Evolutionary conservation across 2,797 vertebrate species (phyloP).

Genomic region (Poeciliopsis gracilis): DNA sequence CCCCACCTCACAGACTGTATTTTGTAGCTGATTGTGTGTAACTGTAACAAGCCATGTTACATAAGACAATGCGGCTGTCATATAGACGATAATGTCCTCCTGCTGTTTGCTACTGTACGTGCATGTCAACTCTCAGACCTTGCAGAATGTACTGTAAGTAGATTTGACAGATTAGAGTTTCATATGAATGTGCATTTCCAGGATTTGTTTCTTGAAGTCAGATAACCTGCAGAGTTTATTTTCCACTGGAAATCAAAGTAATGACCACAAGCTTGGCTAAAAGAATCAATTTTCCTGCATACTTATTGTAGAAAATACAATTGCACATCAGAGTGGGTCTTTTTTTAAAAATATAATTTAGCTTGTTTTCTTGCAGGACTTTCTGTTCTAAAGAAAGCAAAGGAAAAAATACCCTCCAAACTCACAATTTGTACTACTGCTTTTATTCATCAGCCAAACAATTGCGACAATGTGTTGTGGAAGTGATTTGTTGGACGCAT

Average conservation of each 20-base stretch:
- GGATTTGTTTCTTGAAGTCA: slow-evolving; percentile 76
- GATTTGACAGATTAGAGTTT: slow-evolving; percentile 69
- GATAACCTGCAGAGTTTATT: slow-evolving; percentile 63
- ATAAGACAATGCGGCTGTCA: slow-evolving; percentile 8
- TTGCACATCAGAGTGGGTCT: slow-evolving; percentile 13
- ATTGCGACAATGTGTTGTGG: slow-evolving; percentile 57
- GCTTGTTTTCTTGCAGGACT: slow-evolving; percentile 47
- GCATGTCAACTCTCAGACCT: slow-evolving; percentile 38
- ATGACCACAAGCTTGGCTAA: slow-evolving; percentile 27
- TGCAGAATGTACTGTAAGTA: slow-evolving; percentile 61
- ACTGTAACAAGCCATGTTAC: slow-evolving; percentile 40
- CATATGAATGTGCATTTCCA: slow-evolving; percentile 75
- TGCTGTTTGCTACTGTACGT: slow-evolving; percentile 25
- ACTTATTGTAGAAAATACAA: slow-evolving; percentile 40
- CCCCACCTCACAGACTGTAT: not conserved
- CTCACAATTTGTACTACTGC: slow-evolving; percentile 23
- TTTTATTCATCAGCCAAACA: slow-evolving; percentile 60
- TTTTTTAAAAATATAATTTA: slow-evolving; percentile 9
- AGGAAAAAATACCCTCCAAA: slow-evolving; percentile 41
- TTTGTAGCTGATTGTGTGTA: not conserved
- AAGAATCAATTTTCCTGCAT: slow-evolving; percentile 48
- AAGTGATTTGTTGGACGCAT: slow-evolving; percentile 36
- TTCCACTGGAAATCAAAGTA: slow-evolving; percentile 22
- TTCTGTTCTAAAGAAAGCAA: slow-evolving; percentile 45
- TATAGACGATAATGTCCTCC: slow-evolving; percentile 20